These are phyloP conservation scores for Eonycteris spelaea DNA, from an alignment of 2,113 vertebrate species.

Conservation along the genomic window DNA sequence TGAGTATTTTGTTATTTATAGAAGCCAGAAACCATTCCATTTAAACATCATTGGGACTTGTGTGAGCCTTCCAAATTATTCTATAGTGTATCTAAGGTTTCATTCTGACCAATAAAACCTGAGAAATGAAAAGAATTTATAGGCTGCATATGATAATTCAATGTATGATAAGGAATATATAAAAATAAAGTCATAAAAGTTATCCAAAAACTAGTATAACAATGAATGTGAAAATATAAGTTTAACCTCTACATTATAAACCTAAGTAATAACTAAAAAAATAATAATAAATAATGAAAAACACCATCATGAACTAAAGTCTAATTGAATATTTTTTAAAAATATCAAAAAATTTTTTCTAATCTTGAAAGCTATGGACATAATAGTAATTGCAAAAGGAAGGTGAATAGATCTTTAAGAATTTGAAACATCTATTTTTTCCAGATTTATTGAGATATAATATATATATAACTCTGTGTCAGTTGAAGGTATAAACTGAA, in stretches of 20 bases:
- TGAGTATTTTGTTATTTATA: neutral
- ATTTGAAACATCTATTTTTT: too few relatives aligned
- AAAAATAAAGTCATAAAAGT: neutral
- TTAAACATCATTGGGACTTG: neutral
- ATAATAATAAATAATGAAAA: neutral
- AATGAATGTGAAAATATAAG: neutral
- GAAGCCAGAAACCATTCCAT: neutral
- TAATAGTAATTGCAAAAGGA: neutral
- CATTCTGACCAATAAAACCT: neutral
- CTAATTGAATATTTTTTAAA: too few relatives aligned
- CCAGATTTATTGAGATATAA: too few relatives aligned
- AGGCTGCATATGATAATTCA: neutral
- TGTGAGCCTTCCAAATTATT: neutral
- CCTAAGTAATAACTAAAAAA: neutral
- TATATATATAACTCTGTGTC: neutral
- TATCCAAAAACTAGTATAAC: neutral
- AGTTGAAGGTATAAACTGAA: neutral
- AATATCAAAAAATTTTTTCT: too few relatives aligned
- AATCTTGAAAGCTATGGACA: neutral
- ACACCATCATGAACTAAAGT: neutral
- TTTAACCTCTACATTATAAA: neutral
- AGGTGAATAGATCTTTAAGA: neutral
- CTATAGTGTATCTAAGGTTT: neutral
- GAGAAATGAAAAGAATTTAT: neutral
- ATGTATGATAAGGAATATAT: neutral